Conservation (phyloP, 1,140 invertebrate species). For the Dinoponera quadriceps region DNA sequence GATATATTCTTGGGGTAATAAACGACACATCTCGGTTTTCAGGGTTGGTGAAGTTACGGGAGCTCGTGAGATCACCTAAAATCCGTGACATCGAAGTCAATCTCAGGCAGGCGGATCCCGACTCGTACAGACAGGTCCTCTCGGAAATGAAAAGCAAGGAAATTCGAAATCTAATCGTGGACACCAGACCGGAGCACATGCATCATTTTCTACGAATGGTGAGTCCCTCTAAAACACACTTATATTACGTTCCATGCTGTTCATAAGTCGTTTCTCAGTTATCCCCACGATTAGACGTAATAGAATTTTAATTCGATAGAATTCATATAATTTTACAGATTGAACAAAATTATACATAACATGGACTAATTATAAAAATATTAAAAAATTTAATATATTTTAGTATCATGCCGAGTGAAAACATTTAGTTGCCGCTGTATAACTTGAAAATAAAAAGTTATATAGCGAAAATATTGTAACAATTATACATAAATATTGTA, state of each 20-base stretch:
- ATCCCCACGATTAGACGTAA: not conserved
- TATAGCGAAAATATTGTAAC: no score
- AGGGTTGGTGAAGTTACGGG: conserved; percentile 88
- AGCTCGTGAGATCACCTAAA: conserved; percentile 84
- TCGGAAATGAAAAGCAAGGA: conserved; percentile 88
- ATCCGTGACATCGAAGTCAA: conserved; percentile 86
- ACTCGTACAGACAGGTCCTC: conserved; percentile 87
- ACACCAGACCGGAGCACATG: conserved; percentile 87
- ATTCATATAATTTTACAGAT: no score
- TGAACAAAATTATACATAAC: not conserved
- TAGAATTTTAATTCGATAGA: no score
- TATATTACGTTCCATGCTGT: not conserved
- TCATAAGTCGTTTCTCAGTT: not conserved
- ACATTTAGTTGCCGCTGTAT: no score
- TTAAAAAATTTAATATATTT: no score
- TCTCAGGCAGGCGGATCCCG: conserved; percentile 87
- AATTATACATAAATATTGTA: no score
- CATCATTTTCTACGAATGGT: conserved; percentile 88
- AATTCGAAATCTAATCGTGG: conserved; percentile 88
- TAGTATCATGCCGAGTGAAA: no score
- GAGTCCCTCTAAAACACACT: conserved; percentile 66
- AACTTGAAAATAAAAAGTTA: no score
- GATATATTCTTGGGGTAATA: not conserved
- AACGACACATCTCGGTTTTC: conserved; percentile 68
- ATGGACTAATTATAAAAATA: no score